These are phyloP conservation scores for Physocephala rufipes DNA, from an alignment of 2,888 invertebrate genomes.

Conservation along the genomic window DNA sequence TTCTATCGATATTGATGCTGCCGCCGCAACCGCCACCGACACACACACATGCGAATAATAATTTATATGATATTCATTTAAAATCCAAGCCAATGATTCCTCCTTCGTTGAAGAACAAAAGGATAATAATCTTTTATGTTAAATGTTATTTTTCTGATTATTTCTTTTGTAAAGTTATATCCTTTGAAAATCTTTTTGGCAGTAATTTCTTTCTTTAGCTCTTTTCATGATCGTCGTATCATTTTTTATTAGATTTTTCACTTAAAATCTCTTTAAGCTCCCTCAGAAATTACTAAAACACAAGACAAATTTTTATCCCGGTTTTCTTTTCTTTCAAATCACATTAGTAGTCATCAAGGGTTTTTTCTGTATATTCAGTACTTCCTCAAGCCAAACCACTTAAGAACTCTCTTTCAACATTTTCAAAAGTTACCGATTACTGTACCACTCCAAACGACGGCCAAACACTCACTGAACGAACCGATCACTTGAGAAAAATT, in stretches of 20 bases:
- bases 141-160: too few species aligned
- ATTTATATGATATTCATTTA: not conserved
- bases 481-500: slow-evolving; percentile 56
- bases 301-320: not conserved
- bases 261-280: slow-evolving; percentile 15
- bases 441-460: slow-evolving; percentile 66
- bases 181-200: too few species aligned
- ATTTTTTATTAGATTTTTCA: slow-evolving; percentile 8
- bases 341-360: too few species aligned
- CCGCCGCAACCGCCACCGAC: not conserved
- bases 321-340: not conserved
- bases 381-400: not conserved
- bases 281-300: not conserved
- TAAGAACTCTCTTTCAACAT: slow-evolving; percentile 13
- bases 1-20: not conserved
- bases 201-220: too few species aligned
- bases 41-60: slow-evolving; percentile 17
- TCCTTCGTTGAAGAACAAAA: too few species aligned
- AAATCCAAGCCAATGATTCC: too few species aligned
- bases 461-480: slow-evolving; percentile 65
- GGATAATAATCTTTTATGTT: too few species aligned
- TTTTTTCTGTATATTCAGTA: slow-evolving; percentile 18
- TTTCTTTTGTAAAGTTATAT: too few species aligned
- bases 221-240: too few species aligned
- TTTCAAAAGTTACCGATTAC: slow-evolving; percentile 51